Base-by-base conservation (phyloP, 2,113 vertebrate genomes). In the Nibea coibor region DNA sequence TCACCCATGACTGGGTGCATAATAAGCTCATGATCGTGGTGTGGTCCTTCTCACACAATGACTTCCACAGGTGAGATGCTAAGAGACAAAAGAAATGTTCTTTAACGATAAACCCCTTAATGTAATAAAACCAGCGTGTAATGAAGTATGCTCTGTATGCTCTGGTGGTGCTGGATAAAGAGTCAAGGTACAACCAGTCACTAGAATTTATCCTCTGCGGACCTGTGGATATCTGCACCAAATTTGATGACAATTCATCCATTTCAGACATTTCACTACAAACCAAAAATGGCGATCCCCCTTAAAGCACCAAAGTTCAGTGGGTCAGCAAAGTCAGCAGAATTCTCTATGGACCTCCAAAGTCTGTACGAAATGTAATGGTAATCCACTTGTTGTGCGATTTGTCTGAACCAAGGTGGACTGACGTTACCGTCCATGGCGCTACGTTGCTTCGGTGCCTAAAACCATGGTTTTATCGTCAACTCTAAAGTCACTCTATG, bases 401-500 rank as follows among this genome's bases (percentile, higher is more conserved):
- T 61, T 4, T 39, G 35, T 56, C 7, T n/a, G 28, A 45, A 43
- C 20, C 22, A 66, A 45, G 9, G 9, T 31, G 1, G 31, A 48
- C 19, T 4, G n/a, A 20, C 16, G 10, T 16, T 7, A 7, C 16
- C 28, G 15, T 22, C 14, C n/a, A 43, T 43, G 4, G 9, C 45
- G 2, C 16, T 4, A 20, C 0, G 3, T 1, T 8, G 6, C 19
- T 65, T 14, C 0, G 7, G 15, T 57, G 35, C 6, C 2, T 5
- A 39, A 61, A 53, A 50, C 3, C 1, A 5, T 19, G 7, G 15
- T 43, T 71, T 35, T 17, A 4, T 63, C 58, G 45, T 54, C 35
- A 71, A 26, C 8, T 26, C 24, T 26, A 2, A 14, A 8, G 42
- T 75, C 4, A 14, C 6, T 57, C 19, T 31, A 11, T 31, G 5